Conservation (phyloP, 2,888 invertebrate genomes). For the Agrilus mali region DNA sequence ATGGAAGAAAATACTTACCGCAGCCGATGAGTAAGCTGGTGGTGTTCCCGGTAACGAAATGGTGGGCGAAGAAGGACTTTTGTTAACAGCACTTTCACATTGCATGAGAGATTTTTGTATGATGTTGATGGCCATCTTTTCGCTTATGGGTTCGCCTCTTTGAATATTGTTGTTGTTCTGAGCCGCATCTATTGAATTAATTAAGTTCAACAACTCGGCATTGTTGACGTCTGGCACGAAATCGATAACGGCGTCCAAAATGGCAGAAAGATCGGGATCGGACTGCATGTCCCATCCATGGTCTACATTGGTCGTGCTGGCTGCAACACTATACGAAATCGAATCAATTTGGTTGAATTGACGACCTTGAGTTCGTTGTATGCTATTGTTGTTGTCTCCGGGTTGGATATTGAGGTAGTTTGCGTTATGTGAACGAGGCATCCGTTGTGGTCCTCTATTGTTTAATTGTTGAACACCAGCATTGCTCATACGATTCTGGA, state of each 20-base stretch:
- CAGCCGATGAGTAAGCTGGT: constrained; percentile 42
- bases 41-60: constrained; percentile 42
- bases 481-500: constrained; percentile 17
- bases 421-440: constrained; percentile 26
- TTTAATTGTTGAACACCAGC: constrained; percentile 11
- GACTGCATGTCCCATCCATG: constrained; percentile 34
- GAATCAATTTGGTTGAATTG: constrained; percentile 15
- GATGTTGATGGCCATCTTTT: constrained; percentile 74
- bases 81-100: constrained; percentile 54
- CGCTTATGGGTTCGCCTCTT: constrained; percentile 40
- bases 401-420: constrained; percentile 31
- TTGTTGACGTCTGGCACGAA: constrained; percentile 51
- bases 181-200: constrained; percentile 32
- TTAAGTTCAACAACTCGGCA: constrained; percentile 30
- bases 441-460: constrained; percentile 13
- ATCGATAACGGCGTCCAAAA: constrained; percentile 77
- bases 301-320: constrained; percentile 24
- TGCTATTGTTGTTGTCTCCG: constrained; percentile 22
- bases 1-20: constrained; percentile 19
- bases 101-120: constrained; percentile 88
- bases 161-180: constrained; percentile 10
- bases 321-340: constrained; percentile 15
- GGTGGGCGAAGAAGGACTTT: constrained; percentile 46
- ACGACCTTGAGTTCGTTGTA: constrained; percentile 21
- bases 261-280: constrained; percentile 67